phyloP scores from a whole-genome alignment of 2,888 invertebrate genomes.

The Temnothorax rugatulus region DNA sequence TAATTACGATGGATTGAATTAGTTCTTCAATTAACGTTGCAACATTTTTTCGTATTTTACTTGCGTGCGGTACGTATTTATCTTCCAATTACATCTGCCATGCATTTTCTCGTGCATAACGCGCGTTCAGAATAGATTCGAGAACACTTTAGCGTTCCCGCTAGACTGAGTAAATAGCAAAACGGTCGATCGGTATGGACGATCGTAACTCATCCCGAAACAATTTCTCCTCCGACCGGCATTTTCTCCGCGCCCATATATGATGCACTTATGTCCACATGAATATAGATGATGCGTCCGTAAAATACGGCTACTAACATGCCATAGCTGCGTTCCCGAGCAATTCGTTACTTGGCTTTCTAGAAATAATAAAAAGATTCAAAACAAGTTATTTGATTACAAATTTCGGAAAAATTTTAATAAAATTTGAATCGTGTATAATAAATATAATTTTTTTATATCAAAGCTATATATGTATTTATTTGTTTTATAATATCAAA shows the following conservation, averaged over 20 bases:
- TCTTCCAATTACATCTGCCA: conserved; percentile 1
- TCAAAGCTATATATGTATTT: background rate
- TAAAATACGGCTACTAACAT: conserved; percentile 27
- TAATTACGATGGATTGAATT: background rate
- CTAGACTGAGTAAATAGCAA: conserved; percentile 36
- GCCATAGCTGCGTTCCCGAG: background rate
- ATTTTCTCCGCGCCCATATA: conserved; percentile 14
- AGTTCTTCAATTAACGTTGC: background rate
- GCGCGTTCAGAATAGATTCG: background rate
- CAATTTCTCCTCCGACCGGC: conserved; percentile 19
- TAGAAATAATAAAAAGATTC: background rate
- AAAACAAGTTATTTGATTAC: background rate
- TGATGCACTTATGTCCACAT: conserved; percentile 40
- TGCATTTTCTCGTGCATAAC: background rate
- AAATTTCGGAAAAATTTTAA: background rate
- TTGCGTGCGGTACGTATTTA: background rate
- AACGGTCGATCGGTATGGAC: conserved; percentile 37
- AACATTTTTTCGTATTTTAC: background rate
- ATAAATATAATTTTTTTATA: conserved; percentile 1
- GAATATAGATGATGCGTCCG: conserved; percentile 43
- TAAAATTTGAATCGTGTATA: background rate
- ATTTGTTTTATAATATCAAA: background rate
- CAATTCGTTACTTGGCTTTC: background rate
- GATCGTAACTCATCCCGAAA: conserved; percentile 43
- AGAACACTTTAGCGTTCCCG: conserved; percentile 17